Evolutionary conservation across 2,113 vertebrate species (phyloP).

Genomic region (Piaya cayana): DNA sequence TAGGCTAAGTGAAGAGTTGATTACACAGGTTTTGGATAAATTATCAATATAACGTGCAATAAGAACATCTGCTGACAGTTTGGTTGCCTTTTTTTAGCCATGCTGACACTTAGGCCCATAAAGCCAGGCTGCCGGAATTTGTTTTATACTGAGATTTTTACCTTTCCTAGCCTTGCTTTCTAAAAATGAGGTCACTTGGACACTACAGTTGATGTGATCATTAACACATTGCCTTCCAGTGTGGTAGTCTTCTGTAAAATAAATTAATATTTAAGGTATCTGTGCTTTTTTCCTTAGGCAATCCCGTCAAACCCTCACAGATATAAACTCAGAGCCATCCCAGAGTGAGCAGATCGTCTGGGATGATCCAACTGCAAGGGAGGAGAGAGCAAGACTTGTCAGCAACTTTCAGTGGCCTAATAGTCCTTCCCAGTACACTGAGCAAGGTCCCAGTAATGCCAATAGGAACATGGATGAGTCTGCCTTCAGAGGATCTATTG

Average conservation of each 20-base stretch:
- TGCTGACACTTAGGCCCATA: background rate
- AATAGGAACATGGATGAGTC: conserved; percentile 52
- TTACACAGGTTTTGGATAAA: background rate
- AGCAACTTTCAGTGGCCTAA: conserved; percentile 94
- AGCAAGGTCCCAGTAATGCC: conserved; percentile 63
- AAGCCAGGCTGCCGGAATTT: background rate
- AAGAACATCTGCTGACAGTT: background rate
- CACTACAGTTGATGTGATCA: background rate
- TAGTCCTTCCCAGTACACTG: conserved; percentile 88
- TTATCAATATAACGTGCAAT: background rate
- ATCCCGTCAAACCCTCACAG: conserved; percentile 79
- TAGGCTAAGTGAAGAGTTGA: background rate
- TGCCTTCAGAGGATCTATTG: conserved; percentile 76
- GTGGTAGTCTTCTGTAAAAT: background rate
- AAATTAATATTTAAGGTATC: background rate
- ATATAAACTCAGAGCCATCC: conserved; percentile 92
- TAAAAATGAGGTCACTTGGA: background rate
- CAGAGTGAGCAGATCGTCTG: conserved; percentile 97
- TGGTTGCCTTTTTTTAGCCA: background rate
- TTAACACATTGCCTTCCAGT: background rate
- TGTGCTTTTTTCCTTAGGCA: conserved; percentile 75
- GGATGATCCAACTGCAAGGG: conserved; percentile 95
- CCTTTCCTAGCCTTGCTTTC: background rate
- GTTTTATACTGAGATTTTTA: background rate
- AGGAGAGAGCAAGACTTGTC: conserved; percentile 92